These are phyloP conservation scores for Hemibagrus wyckioides DNA, from an alignment of 2,113 vertebrate genomes.

Conservation along the genomic window DNA sequence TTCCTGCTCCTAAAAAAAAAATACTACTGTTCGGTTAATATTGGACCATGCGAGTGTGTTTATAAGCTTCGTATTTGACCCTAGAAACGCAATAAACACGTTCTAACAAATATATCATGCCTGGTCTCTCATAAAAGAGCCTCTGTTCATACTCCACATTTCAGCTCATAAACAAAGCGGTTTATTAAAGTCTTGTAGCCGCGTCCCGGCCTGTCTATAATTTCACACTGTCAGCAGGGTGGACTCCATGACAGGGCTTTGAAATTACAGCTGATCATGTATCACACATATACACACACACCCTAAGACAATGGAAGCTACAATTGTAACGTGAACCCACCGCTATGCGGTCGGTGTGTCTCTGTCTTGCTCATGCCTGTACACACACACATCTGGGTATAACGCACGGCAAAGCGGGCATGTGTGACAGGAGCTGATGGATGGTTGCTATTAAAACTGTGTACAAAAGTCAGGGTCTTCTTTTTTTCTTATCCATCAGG, in stretches of 20 bases:
- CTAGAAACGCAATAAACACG: constrained; percentile 33
- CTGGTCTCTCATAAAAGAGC: constrained; percentile 8
- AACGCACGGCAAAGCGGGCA: neutral
- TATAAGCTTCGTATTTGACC: constrained; percentile 21
- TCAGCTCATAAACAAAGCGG: constrained; percentile 38
- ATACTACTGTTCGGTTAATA: constrained; percentile 20
- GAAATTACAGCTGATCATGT: constrained; percentile 66
- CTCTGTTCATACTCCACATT: constrained; percentile 34
- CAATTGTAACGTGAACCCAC: constrained; percentile 4
- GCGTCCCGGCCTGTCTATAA: constrained; percentile 61
- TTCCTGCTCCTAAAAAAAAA: neutral
- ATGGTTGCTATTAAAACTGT: constrained; percentile 41
- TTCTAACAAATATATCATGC: constrained; percentile 13
- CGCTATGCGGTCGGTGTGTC: neutral
- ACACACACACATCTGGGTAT: constrained; percentile 17
- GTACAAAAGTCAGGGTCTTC: constrained; percentile 39
- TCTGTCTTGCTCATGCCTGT: neutral
- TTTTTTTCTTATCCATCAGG: constrained; percentile 34
- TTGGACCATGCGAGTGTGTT: constrained; percentile 2
- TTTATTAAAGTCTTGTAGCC: constrained; percentile 34
- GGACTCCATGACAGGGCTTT: constrained; percentile 60
- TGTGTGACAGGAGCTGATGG: constrained; percentile 46
- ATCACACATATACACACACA: constrained; percentile 19
- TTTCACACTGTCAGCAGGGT: constrained; percentile 69
- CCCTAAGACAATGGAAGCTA: constrained; percentile 38